A percentile compares a stretch with the other conserved stretches of the same genome.
Evolutionary conservation across 1,140 invertebrate genomes (phyloP).

Genomic region (Ridgeia piscesae): DNA sequence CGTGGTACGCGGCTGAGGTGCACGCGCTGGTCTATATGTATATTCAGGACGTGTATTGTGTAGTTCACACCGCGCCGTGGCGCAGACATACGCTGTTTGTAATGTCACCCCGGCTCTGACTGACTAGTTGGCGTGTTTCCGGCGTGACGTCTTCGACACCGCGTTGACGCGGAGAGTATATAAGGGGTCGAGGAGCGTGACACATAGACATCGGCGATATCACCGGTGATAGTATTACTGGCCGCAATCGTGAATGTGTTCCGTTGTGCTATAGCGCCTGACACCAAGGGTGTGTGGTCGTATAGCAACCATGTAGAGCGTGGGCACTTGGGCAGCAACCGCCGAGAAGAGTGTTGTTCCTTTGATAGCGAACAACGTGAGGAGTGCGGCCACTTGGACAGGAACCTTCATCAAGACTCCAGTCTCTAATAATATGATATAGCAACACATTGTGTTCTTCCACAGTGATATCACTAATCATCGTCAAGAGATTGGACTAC

Average conservation of each 20-base stretch:
- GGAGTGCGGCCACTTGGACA: too few species aligned
- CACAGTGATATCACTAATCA: too few species aligned
- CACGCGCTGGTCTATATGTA: neutral
- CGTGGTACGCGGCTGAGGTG: neutral
- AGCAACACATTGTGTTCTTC: too few species aligned
- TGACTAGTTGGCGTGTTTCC: neutral
- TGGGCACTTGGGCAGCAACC: too few species aligned
- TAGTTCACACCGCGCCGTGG: neutral
- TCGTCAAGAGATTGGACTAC: too few species aligned
- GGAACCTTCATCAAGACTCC: too few species aligned
- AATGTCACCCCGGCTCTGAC: neutral
- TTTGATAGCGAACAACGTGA: too few species aligned
- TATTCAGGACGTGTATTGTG: neutral
- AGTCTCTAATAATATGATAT: too few species aligned
- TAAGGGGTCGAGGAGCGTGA: neutral
- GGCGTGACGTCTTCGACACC: neutral
- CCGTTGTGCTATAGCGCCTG: too few species aligned
- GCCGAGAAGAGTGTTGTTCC: too few species aligned
- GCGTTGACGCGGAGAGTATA: neutral
- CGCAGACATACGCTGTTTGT: neutral
- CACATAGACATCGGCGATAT: neutral
- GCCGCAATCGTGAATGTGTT: neutral
- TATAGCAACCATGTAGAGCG: too few species aligned
- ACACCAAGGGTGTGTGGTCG: too few species aligned
- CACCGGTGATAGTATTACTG: neutral